Percentiles rank a stretch among this genome's conserved stretches.
These are phyloP conservation scores for Myiagra hebetior DNA, from an alignment of 2,113 vertebrate species.

Conservation along the genomic window DNA sequence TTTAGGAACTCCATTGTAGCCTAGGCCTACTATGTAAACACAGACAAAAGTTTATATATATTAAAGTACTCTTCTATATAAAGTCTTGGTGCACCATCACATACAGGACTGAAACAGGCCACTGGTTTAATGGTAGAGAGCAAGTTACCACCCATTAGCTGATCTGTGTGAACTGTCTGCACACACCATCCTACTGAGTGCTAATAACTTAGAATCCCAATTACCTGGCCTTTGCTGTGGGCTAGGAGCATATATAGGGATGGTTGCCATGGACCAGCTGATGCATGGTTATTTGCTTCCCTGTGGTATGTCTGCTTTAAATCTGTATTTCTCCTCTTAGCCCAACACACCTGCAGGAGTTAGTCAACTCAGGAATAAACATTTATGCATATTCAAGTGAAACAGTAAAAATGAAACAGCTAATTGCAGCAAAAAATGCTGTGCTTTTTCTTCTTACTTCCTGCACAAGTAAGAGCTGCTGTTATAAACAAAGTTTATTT, in stretches of 20 bases:
- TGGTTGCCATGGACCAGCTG: not conserved
- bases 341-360: not conserved
- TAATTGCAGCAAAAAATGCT: not conserved
- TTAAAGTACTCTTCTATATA: not conserved
- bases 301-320: not conserved
- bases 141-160: not conserved
- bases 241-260: not conserved
- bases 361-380: not conserved
- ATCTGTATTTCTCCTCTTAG: not conserved
- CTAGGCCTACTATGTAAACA: not conserved
- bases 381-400: not conserved
- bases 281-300: not conserved
- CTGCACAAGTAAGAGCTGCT: not conserved
- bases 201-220: not conserved
- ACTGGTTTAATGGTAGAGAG: not conserved
- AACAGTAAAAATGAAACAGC: not conserved
- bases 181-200: not conserved
- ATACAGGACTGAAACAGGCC: not conserved
- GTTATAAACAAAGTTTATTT: not conserved
- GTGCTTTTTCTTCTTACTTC: not conserved
- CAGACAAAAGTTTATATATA: not conserved
- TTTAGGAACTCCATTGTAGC: not conserved
- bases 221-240: not conserved
- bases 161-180: not conserved
- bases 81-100: not conserved